A percentile compares a stretch with the other conserved stretches of the same genome.
These are phyloP conservation scores for Fabriciana adippe DNA, from an alignment of 2,888 invertebrate genomes.

Conservation along the genomic window DNA sequence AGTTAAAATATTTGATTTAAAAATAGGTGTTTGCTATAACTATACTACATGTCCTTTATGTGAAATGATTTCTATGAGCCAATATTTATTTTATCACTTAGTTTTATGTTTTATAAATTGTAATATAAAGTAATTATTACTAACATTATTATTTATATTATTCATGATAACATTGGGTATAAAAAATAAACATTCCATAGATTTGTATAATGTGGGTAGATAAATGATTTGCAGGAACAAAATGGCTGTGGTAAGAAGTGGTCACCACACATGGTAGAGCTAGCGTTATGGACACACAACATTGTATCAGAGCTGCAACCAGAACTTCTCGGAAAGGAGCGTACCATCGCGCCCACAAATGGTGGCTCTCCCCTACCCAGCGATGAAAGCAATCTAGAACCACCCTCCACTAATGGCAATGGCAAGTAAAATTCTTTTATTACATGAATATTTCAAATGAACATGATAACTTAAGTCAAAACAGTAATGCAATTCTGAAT, in stretches of 20 bases:
- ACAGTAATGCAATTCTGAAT: too few relatives aligned
- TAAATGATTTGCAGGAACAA: slow-evolving; percentile 60
- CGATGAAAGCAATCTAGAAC: slow-evolving; percentile 91
- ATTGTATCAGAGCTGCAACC: slow-evolving; percentile 93
- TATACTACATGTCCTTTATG: too few relatives aligned
- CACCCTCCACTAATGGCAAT: slow-evolving; percentile 82
- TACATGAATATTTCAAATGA: too few relatives aligned
- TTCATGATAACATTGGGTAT: slow-evolving; percentile 1
- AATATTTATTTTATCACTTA: too few relatives aligned
- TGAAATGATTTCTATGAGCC: too few relatives aligned
- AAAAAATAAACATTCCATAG: not conserved
- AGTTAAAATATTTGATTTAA: too few relatives aligned
- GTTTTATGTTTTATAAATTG: too few relatives aligned
- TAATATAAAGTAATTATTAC: too few relatives aligned
- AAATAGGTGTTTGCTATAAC: too few relatives aligned
- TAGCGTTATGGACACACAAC: slow-evolving; percentile 96
- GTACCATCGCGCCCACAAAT: slow-evolving; percentile 69
- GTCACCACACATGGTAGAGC: slow-evolving; percentile 91
- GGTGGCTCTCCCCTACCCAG: slow-evolving; percentile 81
- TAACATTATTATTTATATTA: not conserved
- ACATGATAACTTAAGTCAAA: too few relatives aligned
- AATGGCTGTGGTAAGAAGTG: slow-evolving; percentile 84
- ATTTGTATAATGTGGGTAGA: not conserved
- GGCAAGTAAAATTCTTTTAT: slow-evolving; percentile 50
- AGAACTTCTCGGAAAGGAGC: slow-evolving; percentile 90